phyloP scores from a whole-genome alignment of 2,113 vertebrate genomes.

The Macrotis lagotis region DNA sequence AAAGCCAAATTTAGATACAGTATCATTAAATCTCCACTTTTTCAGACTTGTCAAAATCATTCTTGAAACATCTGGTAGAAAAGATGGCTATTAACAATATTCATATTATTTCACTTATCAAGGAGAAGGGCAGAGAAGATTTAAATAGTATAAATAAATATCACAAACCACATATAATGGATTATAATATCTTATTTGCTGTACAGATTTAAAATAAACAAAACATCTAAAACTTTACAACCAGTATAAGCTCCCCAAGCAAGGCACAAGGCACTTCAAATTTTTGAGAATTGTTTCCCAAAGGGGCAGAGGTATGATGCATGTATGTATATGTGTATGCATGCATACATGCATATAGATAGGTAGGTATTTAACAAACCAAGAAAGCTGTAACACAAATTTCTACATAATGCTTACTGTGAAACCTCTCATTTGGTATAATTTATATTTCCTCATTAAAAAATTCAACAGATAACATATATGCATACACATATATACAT shows the following conservation, averaged over 20 bases:
- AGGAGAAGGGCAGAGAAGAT: slow-evolving; percentile 53
- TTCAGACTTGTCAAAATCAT: slow-evolving; percentile 48
- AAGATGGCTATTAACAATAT: slow-evolving; percentile 59
- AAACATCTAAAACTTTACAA: slow-evolving; percentile 75
- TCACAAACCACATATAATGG: slow-evolving; percentile 75
- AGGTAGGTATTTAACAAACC: slow-evolving; percentile 62
- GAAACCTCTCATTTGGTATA: slow-evolving; percentile 68
- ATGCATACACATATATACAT: no score
- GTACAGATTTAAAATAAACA: slow-evolving; percentile 72
- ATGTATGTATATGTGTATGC: background rate
- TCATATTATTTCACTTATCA: slow-evolving; percentile 64
- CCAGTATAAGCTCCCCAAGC: slow-evolving; percentile 71
- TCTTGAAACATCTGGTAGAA: slow-evolving; percentile 54
- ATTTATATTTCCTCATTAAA: slow-evolving; percentile 71
- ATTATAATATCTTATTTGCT: slow-evolving; percentile 68
- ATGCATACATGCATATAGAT: background rate
- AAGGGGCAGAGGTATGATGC: slow-evolving; percentile 27
- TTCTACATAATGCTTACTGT: slow-evolving; percentile 74
- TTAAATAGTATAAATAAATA: slow-evolving; percentile 68
- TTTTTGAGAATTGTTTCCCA: slow-evolving; percentile 74
- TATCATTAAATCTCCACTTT: slow-evolving; percentile 49
- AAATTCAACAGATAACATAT: slow-evolving; percentile 76
- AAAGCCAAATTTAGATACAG: slow-evolving; percentile 53
- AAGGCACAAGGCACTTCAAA: slow-evolving; percentile 72
- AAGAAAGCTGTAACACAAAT: slow-evolving; percentile 67